Base-by-base conservation (phyloP, 2,888 invertebrate genomes). In the Drosophila diplacantha region DNA sequence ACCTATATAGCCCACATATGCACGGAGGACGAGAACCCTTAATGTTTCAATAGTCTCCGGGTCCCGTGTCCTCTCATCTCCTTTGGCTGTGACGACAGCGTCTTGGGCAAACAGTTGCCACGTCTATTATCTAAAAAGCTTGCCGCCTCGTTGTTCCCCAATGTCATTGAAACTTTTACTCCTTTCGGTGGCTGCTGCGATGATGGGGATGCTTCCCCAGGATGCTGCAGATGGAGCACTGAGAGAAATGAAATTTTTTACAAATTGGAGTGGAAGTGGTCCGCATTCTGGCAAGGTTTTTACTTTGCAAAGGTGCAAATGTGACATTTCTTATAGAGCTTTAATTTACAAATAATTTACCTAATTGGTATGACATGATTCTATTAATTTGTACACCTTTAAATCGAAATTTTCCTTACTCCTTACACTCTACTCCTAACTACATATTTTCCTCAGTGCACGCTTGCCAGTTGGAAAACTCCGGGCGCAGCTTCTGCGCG, bases 11-110 rank as follows among this genome's bases (percentile, higher is more conserved):
- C 24, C 16, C 29, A 51, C 61, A 55, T 29, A 61, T 49, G 43
- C 14, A 41, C 12, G 39, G 35, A 47, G 47, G 24, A 50, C 58
- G 35, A 47, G 47, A 47, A 50, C 58, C 71, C 64, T 78, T 78
- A 69, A 78, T 81, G 81, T 81, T 78, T 78, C 78, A 78, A 78
- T 81, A 78, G 69, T 75, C 73, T 55, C 53, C 51, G 53, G 52
- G 68, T 57, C 74, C 65, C 35, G 69, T 38, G 67, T 39, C 52
- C 61, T 52, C 57, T 47, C 52, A 37, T 20, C 51, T 50, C 51
- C 61, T 11, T 29, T 44, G 49, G 50, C 50, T 50, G 60, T 35
- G 61, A 60, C 61, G 61, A 60, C 61, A 44, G 51, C 52, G 61
- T 62, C 61, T 68, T 75, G 58, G 56, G 72, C 71, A 80, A 77